Evolutionary conservation across 2,113 vertebrate species (phyloP), one percentile per base, ranked within the genome.

Genomic region (Percina caprodes): DNA sequence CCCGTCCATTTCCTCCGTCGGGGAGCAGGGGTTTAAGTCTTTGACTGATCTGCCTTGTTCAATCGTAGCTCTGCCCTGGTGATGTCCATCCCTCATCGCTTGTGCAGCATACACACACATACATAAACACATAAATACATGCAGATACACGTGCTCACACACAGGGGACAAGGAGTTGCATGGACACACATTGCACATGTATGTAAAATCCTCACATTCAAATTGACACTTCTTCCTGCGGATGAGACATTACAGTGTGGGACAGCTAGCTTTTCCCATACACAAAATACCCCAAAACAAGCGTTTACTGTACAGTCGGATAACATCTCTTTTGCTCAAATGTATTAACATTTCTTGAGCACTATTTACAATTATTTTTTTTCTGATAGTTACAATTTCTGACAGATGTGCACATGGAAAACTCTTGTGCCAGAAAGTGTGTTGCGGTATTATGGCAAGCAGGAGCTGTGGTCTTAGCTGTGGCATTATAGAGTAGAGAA

Each of bases 1-100:
- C 85, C 84, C 87, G 88, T 89, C 86, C 72, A 24, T 70, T 71
- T 78, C 82, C 88, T 93, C 84, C 86, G 35, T 39, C 70, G 87
- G 92, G 90, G 89, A 94, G 86, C 86, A 21, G 59, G 76, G 92
- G 87, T 90, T 90, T 92, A 92, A 89, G 93, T 92, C 91, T 89
- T 88, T 84, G 88, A 93, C 92, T 92, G 92, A 92, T 92, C 91
- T 79, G 81, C 85, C 84, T 90, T 18, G 73, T 90, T 89, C 86
- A 51, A 67, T 88, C 62, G 45, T 19, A 74, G 65, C 51, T 21
- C 85, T 93, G 91, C 91, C 89, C 91, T 18, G 84, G 73, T 73
- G 80, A 76, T 92, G 92, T 78, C 88, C 90, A 89, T 91, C 91
- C 89, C 92, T 91, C 82, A 79, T 77, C 65, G 85, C 84, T 85